Evolutionary conservation across 2,888 invertebrate genomes (phyloP).

Genomic region (Yponomeuta plumbellus): DNA sequence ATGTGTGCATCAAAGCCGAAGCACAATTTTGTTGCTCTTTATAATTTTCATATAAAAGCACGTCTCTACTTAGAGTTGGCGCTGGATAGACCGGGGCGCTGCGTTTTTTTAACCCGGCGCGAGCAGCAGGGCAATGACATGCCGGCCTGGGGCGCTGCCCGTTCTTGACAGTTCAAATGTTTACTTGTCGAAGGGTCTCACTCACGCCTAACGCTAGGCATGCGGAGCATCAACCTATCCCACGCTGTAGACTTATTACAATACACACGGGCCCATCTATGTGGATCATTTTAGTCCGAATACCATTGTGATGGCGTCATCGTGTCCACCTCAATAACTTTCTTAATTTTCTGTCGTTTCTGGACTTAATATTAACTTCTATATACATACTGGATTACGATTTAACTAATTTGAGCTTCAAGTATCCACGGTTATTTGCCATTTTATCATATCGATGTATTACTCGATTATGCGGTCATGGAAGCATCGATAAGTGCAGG

Average conservation of each 20-base stretch:
- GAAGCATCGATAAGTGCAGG: conserved; percentile 1
- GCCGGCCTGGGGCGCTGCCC: conserved; percentile 66
- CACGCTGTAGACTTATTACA: conserved; percentile 22
- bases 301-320: conserved; percentile 8
- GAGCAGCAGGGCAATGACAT: conserved; percentile 71
- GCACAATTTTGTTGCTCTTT: background rate
- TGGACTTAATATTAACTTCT: background rate
- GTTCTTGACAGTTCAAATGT: conserved; percentile 77
- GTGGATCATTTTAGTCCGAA: conserved; percentile 3
- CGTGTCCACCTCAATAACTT: background rate
- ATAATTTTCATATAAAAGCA: conserved; percentile 40
- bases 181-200: conserved; percentile 64
- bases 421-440: no score
- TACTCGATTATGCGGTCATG: background rate
- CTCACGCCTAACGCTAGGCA: conserved; percentile 30
- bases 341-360: background rate
- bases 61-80: conserved; percentile 40
- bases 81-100: conserved; percentile 61
- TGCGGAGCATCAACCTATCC: conserved; percentile 14
- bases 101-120: conserved; percentile 71
- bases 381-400: background rate
- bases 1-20: background rate
- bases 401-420: no score
- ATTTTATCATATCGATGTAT: no score
- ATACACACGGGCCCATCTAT: background rate